A percentile compares a stretch with the other conserved stretches of the same genome.
Evolutionary conservation across 2,113 vertebrate genomes (phyloP).

Genomic region (Antennarius striatus): DNA sequence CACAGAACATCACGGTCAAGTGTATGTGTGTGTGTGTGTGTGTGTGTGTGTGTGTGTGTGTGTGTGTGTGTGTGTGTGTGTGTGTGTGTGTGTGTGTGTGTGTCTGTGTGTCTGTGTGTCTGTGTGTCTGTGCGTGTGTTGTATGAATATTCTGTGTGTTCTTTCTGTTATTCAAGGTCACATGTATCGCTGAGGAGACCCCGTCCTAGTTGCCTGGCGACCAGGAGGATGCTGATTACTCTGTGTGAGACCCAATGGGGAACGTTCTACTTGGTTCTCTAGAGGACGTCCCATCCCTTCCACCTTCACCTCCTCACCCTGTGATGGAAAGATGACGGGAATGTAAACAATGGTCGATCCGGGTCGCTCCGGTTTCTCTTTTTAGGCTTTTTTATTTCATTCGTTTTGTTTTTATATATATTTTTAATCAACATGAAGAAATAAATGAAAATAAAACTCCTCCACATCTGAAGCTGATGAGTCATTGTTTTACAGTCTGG

Average conservation of each 20-base stretch:
- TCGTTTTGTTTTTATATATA: background rate
- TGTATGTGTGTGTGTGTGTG: background rate
- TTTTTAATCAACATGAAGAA: no score
- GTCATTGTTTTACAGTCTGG: background rate
- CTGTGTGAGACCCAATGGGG: conserved; percentile 18
- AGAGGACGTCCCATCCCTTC: conserved; percentile 6
- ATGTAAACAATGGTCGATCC: background rate
- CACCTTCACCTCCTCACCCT: conserved; percentile 7
- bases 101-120: no score
- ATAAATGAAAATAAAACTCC: background rate
- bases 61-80: no score
- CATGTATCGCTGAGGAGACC: background rate
- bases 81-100: background rate
- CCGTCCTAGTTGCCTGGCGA: conserved; percentile 34
- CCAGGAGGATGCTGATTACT: conserved; percentile 23
- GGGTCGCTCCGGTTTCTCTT: no score
- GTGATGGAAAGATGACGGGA: conserved; percentile 14
- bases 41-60: no score
- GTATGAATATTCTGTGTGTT: no score
- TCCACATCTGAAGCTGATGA: background rate
- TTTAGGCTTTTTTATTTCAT: background rate
- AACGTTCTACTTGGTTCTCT: background rate
- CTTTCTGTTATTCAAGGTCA: no score
- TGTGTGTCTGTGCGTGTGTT: background rate
- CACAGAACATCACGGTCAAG: background rate